Conservation (phyloP, 2,113 vertebrate species). For the Pseudopipra pipra region DNA sequence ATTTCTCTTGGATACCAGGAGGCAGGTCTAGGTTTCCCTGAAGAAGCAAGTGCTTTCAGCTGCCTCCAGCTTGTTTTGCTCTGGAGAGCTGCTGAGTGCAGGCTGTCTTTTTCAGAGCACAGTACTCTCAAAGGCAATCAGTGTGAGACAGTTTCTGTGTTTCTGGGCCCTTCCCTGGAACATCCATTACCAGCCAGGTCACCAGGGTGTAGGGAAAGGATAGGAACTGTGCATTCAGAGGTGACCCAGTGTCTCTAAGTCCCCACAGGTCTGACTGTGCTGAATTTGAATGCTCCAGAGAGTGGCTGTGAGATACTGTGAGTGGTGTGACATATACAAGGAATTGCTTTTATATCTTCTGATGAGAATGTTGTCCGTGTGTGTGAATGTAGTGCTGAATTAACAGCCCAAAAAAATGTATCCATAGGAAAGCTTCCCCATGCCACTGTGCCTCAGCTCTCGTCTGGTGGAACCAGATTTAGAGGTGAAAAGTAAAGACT, state of each 20-base stretch:
- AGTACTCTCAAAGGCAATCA: neutral
- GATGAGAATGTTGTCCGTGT: neutral
- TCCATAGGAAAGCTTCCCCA: neutral
- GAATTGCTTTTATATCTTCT: slow-evolving; percentile 61
- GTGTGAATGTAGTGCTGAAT: slow-evolving; percentile 13
- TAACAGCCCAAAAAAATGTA: neutral
- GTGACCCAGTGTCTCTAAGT: neutral
- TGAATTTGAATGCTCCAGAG: slow-evolving; percentile 1
- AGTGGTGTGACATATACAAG: slow-evolving; percentile 32
- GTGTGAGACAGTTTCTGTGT: slow-evolving; percentile 3
- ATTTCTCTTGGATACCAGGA: neutral
- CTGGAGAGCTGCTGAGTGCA: slow-evolving; percentile 24
- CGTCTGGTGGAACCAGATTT: neutral
- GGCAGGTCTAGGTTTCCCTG: neutral
- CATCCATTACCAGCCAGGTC: slow-evolving; percentile 52
- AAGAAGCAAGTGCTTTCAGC: slow-evolving; percentile 2
- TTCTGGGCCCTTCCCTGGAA: neutral
- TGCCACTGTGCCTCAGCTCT: neutral
- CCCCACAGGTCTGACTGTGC: neutral
- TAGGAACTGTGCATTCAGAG: neutral
- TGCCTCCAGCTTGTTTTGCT: neutral
- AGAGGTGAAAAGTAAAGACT: slow-evolving; percentile 35
- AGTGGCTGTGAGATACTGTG: neutral
- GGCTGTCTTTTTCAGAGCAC: neutral
- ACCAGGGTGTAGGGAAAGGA: slow-evolving; percentile 5